Evolutionary conservation across 1,140 invertebrate species (phyloP).

Genomic region (Galleria mellonella): DNA sequence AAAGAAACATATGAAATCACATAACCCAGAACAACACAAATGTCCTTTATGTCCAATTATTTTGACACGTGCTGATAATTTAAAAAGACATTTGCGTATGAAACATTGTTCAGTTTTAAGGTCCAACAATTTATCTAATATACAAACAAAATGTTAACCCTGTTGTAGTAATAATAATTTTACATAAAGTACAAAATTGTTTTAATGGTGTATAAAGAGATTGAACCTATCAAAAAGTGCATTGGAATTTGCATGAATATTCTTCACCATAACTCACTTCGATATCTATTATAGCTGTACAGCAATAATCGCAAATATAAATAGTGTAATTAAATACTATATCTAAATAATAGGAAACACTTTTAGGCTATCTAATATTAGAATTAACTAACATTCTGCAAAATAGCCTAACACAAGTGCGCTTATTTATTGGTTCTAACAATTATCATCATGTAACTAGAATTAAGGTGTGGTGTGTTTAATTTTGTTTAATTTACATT

Average conservation of each 20-base stretch:
- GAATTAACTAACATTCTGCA: slow-evolving; percentile 1
- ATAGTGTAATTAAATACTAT: no score
- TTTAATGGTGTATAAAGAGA: no score
- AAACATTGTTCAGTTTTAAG: slow-evolving; percentile 77
- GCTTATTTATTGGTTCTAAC: slow-evolving; percentile 40
- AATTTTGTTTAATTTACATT: slow-evolving; percentile 20
- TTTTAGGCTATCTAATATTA: background rate
- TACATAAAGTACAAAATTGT: no score
- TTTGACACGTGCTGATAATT: slow-evolving; percentile 81
- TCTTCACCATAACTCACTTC: no score
- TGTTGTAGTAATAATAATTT: no score
- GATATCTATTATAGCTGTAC: no score
- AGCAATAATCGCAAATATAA: no score
- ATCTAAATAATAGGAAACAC: no score
- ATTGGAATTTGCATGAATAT: no score
- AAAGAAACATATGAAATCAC: slow-evolving; percentile 83
- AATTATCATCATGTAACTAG: slow-evolving; percentile 50
- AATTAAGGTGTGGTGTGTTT: slow-evolving; percentile 64
- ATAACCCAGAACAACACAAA: slow-evolving; percentile 80
- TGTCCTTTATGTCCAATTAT: slow-evolving; percentile 80
- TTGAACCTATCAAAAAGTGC: no score
- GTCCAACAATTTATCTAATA: slow-evolving; percentile 47
- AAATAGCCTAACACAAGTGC: slow-evolving; percentile 18
- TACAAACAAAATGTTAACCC: slow-evolving; percentile 45
- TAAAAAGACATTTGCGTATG: slow-evolving; percentile 81